Base-by-base conservation (phyloP, 2,888 invertebrate genomes). In the Drosophila suboccidentalis region DNA sequence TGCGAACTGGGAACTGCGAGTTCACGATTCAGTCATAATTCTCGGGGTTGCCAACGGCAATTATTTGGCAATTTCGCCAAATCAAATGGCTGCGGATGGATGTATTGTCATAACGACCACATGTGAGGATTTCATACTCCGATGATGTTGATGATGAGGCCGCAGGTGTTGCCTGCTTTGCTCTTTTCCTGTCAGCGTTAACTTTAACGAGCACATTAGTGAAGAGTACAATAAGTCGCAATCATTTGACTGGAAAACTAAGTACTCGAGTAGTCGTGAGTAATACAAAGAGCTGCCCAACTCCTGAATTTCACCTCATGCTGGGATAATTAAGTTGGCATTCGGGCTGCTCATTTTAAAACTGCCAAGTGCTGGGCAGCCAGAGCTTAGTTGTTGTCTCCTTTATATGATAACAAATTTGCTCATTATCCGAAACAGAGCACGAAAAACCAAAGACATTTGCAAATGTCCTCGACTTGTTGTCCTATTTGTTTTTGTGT, bases 1-100 rank as follows among this genome's bases (percentile, higher is more conserved):
- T 26, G 19, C 36, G n/a, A 61, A 38, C 17, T 60, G 34, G 17
- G 17, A 22, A 46, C 44, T 49, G 29, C 10, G 17, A 29, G 22
- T 44, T 19, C 60, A 13, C 13, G 29, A 29, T 53, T 63, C 67
- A 57, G 47, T 34, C 68, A 72, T 71, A 63, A 61, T 70, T 62
- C 61, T 62, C 29, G 65, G 77, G 68, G 75, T 74, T 76, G 78
- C 72, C 59, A 66, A 67, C 65, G 74, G 75, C 86, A 90, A 89
- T 90, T 91, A 92, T 90, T 89, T 88, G 86, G 67, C 89, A 84
- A 90, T 91, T 91, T 90, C 75, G 81, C 72, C 84, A 79, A 80
- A 82, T 85, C 84, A 78, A 75, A 82, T 79, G 75, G 71, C 67
- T 72, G 71, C 77, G 62, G 1, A 60, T 59, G 41, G 19, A 67